Evolutionary conservation across 2,113 vertebrate species (phyloP).

Genomic region (Melanocharis versteri): DNA sequence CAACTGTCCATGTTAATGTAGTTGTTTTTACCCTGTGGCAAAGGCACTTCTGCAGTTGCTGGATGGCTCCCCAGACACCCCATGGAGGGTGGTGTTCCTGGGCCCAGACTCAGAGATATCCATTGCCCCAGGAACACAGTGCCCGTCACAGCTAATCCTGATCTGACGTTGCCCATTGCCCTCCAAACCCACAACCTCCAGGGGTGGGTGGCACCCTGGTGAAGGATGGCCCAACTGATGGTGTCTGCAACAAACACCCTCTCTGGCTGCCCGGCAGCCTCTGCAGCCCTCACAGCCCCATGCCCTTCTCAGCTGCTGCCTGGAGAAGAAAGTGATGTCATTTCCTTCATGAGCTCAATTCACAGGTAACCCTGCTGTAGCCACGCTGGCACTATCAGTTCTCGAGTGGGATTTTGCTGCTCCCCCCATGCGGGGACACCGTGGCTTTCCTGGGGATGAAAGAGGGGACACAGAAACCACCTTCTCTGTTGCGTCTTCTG

Average conservation of each 20-base stretch:
- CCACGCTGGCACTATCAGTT: background rate
- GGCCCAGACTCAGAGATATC: fast-evolving
- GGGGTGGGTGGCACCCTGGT: fast-evolving
- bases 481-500: background rate
- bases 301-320: background rate
- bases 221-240: background rate
- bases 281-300: background rate
- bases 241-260: background rate
- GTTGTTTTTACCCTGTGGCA: background rate
- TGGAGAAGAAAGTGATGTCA: background rate
- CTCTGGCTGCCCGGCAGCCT: background rate
- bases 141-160: background rate
- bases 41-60: fast-evolving
- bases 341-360: background rate
- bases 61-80: background rate
- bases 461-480: background rate
- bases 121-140: fast-evolving
- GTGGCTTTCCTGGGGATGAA: background rate
- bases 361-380: background rate
- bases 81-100: background rate
- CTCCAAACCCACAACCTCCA: background rate
- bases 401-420: background rate
- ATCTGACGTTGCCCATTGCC: background rate
- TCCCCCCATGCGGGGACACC: background rate
- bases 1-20: fast-evolving